phyloP scores from a whole-genome alignment of 2,888 invertebrate genomes.

The Helleia helle region DNA sequence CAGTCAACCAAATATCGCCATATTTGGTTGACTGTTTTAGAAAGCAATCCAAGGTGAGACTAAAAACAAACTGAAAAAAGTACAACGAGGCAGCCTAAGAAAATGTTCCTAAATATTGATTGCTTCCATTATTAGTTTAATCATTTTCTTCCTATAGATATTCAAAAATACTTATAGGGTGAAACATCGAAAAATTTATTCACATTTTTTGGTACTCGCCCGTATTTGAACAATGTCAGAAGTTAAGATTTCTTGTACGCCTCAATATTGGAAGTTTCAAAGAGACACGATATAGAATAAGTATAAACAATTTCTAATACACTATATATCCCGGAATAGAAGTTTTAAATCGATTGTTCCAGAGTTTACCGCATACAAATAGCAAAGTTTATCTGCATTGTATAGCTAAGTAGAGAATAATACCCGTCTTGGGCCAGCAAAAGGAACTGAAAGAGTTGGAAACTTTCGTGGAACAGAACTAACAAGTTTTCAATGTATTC shows the following conservation, averaged over 20 bases:
- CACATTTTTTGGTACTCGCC: too few relatives aligned
- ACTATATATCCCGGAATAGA: conserved; percentile 4
- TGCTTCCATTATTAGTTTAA: too few relatives aligned
- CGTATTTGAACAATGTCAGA: too few relatives aligned
- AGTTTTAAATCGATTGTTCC: conserved; percentile 12
- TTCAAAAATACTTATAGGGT: too few relatives aligned
- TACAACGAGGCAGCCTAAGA: too few relatives aligned
- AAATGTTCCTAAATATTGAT: too few relatives aligned
- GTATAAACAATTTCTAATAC: conserved; percentile 1
- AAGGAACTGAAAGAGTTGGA: neutral
- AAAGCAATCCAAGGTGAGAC: too few relatives aligned
- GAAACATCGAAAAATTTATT: too few relatives aligned
- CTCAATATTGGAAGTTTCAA: neutral
- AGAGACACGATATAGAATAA: neutral
- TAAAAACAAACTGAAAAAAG: too few relatives aligned
- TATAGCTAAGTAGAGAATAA: conserved; percentile 7
- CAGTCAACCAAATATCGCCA: neutral
- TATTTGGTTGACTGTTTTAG: too few relatives aligned
- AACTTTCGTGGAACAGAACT: neutral
- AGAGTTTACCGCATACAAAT: conserved; percentile 12
- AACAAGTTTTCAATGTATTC: neutral
- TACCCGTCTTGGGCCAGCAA: neutral
- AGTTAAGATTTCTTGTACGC: neutral
- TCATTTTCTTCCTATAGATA: too few relatives aligned
- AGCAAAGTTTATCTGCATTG: conserved; percentile 7